Evolutionary conservation across 2,888 invertebrate species (phyloP).

Genomic region (Callyntrura sp.): DNA sequence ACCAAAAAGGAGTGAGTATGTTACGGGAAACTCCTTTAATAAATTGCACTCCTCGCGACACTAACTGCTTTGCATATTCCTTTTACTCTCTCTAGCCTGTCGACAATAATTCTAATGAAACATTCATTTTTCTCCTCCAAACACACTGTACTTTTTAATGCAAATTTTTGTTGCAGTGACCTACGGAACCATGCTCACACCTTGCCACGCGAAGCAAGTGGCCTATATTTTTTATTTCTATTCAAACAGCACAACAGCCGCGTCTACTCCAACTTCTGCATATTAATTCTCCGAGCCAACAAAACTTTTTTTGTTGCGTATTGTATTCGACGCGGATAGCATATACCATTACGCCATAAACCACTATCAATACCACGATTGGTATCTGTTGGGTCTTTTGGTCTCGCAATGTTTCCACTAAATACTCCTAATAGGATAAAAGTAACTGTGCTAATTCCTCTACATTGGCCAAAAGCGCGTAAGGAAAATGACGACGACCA

Average conservation of each 20-base stretch:
- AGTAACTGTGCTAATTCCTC: background rate
- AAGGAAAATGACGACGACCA: background rate
- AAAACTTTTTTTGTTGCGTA: background rate
- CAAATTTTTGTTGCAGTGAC: constrained; percentile 10
- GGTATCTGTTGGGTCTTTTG: background rate
- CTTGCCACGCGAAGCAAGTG: background rate
- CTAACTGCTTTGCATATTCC: background rate
- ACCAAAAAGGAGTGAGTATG: constrained; percentile 34
- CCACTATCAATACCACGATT: background rate
- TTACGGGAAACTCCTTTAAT: constrained; percentile 37
- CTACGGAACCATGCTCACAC: background rate
- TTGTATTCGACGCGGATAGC: background rate
- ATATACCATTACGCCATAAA: no score
- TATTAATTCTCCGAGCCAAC: background rate
- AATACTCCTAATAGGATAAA: constrained; percentile 10
- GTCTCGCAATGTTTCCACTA: constrained; percentile 7
- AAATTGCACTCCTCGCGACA: constrained; percentile 4
- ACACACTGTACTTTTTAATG: background rate
- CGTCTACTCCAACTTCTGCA: background rate
- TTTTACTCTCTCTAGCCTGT: background rate
- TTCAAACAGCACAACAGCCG: no score
- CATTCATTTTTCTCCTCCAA: background rate
- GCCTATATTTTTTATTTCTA: no score
- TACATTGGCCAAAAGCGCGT: background rate
- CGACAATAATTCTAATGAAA: background rate